A percentile compares a stretch with the other conserved stretches of the same genome.
Conservation (phyloP, 2,113 vertebrate genomes). For the Rynchops niger region DNA sequence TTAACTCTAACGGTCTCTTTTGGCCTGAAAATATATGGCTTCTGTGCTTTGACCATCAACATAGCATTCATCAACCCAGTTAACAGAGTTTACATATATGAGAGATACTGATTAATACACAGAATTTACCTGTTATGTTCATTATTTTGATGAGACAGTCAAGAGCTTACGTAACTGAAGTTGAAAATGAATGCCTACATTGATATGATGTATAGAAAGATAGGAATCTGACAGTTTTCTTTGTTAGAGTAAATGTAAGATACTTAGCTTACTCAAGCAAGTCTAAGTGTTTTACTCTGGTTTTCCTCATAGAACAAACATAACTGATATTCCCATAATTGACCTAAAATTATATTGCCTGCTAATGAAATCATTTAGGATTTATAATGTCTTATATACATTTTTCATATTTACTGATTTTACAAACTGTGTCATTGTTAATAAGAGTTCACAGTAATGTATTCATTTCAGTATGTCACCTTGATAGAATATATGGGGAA, state of each 20-base stretch:
- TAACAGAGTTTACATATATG: background rate
- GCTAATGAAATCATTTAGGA: background rate
- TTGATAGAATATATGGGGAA: background rate
- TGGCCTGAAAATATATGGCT: background rate
- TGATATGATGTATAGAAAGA: background rate
- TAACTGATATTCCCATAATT: background rate
- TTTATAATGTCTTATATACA: background rate
- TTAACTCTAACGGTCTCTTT: background rate
- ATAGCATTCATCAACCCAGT: background rate
- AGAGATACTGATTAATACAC: background rate
- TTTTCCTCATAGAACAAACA: background rate
- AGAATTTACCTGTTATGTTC: background rate
- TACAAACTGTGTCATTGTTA: background rate
- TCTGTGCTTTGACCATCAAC: background rate
- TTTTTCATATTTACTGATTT: background rate
- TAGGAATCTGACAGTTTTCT: background rate
- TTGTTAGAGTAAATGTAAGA: background rate
- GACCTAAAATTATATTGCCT: background rate
- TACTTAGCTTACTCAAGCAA: background rate
- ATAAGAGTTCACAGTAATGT: background rate
- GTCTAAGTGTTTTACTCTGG: background rate
- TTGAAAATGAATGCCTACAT: background rate
- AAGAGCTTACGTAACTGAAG: background rate
- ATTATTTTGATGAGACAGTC: background rate
- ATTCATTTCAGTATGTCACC: background rate